Evolutionary conservation across 2,113 vertebrate genomes (phyloP).

Genomic region (Passer domesticus): DNA sequence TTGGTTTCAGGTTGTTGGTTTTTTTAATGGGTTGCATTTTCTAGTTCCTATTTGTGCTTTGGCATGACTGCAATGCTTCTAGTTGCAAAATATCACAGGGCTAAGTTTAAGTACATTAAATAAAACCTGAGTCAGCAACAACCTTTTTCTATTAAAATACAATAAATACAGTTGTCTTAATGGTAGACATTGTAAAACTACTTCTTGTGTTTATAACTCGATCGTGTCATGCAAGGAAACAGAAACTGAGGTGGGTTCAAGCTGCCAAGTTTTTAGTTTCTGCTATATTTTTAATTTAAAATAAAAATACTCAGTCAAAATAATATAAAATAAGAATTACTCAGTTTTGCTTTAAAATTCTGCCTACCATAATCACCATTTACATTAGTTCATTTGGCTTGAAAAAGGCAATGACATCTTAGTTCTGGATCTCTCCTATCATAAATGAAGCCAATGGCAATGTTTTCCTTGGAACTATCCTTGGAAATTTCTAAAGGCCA

Average conservation of each 20-base stretch:
- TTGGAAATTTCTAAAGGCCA: neutral
- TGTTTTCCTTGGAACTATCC: neutral
- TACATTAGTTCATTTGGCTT: neutral
- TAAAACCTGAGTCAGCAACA: neutral
- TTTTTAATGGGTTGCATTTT: neutral
- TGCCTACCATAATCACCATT: neutral
- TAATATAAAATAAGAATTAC: neutral
- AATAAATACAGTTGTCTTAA: neutral
- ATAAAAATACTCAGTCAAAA: neutral
- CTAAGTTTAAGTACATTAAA: neutral
- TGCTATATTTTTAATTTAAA: neutral
- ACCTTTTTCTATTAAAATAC: neutral
- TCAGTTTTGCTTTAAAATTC: neutral
- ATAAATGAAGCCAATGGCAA: neutral
- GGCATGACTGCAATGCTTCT: neutral
- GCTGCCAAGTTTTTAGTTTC: neutral
- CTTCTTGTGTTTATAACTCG: neutral
- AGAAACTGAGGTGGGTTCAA: neutral
- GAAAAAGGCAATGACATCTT: neutral
- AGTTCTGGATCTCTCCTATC: neutral
- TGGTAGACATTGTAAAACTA: neutral
- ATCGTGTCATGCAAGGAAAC: neutral
- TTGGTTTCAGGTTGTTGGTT: neutral
- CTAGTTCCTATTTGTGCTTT: neutral
- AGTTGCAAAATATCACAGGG: neutral